These are phyloP conservation scores for Polietes domitor DNA, from an alignment of 2,888 invertebrate genomes.

Conservation along the genomic window DNA sequence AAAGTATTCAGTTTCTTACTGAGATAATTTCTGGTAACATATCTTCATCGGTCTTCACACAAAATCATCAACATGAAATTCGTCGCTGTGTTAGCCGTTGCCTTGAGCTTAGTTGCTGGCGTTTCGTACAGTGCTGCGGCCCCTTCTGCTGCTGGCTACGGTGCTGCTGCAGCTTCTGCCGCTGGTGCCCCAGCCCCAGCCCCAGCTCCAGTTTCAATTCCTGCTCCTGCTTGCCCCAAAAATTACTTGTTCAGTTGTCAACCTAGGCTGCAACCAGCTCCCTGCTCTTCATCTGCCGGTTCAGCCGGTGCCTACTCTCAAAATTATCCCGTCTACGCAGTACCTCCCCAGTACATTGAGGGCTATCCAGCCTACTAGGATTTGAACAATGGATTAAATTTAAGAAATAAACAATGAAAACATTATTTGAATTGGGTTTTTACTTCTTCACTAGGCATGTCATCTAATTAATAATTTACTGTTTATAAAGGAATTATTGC, in stretches of 20 bases:
- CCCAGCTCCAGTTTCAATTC: conserved; percentile 32
- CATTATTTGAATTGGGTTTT: too few species aligned
- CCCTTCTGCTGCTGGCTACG: neutral
- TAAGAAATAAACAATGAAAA: too few species aligned
- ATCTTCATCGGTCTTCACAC: neutral
- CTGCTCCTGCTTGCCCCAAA: conserved; percentile 41
- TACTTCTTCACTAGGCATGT: too few species aligned
- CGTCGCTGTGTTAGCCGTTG: neutral
- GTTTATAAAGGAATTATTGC: too few species aligned
- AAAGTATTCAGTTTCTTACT: neutral
- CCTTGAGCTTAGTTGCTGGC: neutral
- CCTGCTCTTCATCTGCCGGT: neutral
- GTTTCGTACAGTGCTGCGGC: too few species aligned
- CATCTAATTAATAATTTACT: too few species aligned
- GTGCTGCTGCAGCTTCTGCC: neutral
- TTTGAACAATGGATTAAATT: neutral
- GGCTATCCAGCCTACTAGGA: neutral
- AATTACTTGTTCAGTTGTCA: conserved; percentile 41
- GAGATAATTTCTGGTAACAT: neutral
- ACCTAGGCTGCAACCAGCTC: neutral
- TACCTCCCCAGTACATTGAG: neutral
- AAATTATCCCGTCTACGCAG: neutral
- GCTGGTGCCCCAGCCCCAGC: neutral
- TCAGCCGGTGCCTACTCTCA: conserved; percentile 53
- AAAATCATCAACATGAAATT: neutral